Percentiles rank a stretch among this genome's conserved stretches.
Conservation (phyloP, 2,113 vertebrate species). For the Sclerurus mexicanus region DNA sequence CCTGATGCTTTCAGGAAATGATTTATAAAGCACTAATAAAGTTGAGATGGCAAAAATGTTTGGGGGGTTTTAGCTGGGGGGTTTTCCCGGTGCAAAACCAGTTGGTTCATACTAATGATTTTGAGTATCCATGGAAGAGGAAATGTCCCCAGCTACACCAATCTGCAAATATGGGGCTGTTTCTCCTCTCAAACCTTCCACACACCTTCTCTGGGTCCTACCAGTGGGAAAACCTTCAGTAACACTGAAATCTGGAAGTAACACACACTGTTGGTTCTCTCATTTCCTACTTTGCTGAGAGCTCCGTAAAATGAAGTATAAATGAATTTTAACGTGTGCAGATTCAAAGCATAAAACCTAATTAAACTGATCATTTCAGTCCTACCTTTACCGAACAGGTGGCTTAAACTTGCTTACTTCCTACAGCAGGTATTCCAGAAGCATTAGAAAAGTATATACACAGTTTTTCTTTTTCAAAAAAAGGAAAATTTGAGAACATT, state of each 20-base stretch:
- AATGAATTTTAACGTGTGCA: background rate
- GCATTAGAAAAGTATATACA: rapidly evolving
- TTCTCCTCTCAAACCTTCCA: background rate
- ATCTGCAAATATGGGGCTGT: background rate
- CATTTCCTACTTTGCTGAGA: background rate
- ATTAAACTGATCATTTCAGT: background rate
- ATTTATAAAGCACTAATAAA: background rate
- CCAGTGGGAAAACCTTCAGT: background rate
- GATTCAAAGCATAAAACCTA: background rate
- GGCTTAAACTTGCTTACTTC: background rate
- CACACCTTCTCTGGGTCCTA: background rate
- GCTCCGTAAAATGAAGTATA: background rate
- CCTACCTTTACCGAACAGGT: background rate
- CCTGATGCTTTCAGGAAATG: background rate
- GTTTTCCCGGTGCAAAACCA: background rate
- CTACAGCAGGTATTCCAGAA: background rate
- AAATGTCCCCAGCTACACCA: background rate
- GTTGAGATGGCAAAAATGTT: background rate
- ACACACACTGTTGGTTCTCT: background rate
- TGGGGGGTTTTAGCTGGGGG: rapidly evolving
- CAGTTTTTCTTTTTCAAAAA: background rate
- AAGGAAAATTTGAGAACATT: background rate
- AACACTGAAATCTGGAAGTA: background rate
- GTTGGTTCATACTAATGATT: background rate
- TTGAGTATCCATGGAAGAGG: background rate